phyloP scores from a whole-genome alignment of 2,888 invertebrate genomes.

The Tipula unca region DNA sequence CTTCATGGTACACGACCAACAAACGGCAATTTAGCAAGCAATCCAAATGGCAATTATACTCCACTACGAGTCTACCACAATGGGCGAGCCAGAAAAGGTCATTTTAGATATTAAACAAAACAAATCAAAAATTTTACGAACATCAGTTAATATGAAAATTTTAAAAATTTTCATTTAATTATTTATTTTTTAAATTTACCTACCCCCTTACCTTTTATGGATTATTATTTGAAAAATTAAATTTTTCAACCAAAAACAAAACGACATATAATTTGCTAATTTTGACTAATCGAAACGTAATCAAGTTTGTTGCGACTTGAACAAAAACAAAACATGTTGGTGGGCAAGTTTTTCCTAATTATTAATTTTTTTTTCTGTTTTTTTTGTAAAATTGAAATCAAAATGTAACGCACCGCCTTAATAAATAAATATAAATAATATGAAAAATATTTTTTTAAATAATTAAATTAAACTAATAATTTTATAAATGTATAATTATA shows the following conservation, averaged over 20 bases:
- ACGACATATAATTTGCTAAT: neutral
- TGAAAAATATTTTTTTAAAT: neutral
- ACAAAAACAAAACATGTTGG: neutral
- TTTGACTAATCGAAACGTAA: neutral
- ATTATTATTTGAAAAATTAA: neutral
- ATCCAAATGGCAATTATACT: conserved; percentile 62
- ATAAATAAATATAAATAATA: neutral
- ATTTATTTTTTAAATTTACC: neutral
- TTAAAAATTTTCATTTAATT: conserved; percentile 8
- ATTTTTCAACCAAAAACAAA: neutral
- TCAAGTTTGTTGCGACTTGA: neutral
- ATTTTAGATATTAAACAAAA: conserved; percentile 62
- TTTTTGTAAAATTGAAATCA: neutral
- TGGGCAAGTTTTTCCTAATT: neutral
- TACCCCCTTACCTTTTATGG: neutral
- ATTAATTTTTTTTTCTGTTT: neutral
- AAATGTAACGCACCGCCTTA: neutral
- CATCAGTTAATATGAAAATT: neutral
- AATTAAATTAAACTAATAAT: neutral
- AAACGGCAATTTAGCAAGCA: conserved; percentile 43
- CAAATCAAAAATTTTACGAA: neutral
- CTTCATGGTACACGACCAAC: conserved; percentile 34
- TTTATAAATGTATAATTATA: neutral
- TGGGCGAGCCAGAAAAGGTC: conserved; percentile 68
- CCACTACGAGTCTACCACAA: conserved; percentile 75